A percentile compares a stretch with the other conserved stretches of the same genome.
Conservation (phyloP, 2,113 vertebrate genomes). For the Isurus oxyrinchus region DNA sequence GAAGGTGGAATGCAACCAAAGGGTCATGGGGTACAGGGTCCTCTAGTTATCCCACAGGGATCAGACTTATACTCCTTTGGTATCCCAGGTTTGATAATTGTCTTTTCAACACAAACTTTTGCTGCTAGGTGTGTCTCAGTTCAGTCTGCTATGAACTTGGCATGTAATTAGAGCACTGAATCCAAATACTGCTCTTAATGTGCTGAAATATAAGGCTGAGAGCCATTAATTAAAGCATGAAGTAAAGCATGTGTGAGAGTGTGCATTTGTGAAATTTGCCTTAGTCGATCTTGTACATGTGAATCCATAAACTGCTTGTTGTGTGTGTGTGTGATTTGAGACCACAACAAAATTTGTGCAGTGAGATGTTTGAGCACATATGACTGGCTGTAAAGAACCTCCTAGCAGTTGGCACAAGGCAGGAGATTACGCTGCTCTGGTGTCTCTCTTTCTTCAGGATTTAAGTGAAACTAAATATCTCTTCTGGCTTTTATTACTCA, state of each 20-base stretch:
- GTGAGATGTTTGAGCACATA: not conserved
- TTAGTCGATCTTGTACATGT: not conserved
- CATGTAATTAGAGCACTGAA: not conserved
- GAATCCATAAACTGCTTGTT: not conserved
- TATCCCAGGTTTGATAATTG: not conserved
- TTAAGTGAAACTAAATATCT: slow-evolving; percentile 14
- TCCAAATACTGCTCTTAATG: not conserved
- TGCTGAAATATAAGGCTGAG: not conserved
- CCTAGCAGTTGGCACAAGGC: not conserved
- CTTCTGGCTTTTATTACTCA: slow-evolving; percentile 23
- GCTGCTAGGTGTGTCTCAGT: not conserved
- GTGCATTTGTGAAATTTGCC: not conserved
- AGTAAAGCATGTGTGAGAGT: not conserved
- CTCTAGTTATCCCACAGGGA: not conserved
- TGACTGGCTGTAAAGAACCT: not conserved
- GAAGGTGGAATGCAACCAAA: no score
- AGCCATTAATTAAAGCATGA: not conserved
- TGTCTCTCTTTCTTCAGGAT: not conserved
- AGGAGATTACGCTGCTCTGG: not conserved
- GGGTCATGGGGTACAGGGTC: not conserved
- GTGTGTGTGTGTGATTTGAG: not conserved
- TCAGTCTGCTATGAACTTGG: not conserved
- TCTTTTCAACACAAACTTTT: not conserved
- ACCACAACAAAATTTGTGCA: not conserved
- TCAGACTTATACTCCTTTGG: not conserved